Evolutionary conservation across 2,113 vertebrate genomes (phyloP).

Genomic region (Notarius quadriscutis): DNA sequence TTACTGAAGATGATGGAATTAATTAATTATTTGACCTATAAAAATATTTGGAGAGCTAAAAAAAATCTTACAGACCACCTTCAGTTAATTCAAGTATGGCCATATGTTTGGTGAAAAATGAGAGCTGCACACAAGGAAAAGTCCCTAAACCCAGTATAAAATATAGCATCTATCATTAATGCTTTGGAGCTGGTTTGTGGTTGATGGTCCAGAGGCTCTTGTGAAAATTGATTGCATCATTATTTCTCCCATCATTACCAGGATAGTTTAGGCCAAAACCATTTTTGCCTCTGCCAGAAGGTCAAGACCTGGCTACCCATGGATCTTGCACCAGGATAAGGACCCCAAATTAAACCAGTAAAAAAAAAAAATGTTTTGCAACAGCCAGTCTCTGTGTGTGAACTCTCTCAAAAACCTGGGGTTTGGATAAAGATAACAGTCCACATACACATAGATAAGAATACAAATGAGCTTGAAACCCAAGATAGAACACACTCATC

Average conservation of each 20-base stretch:
- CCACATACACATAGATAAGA: neutral
- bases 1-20: neutral
- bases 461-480: neutral
- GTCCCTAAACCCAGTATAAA: neutral
- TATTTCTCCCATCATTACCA: neutral
- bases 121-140: neutral
- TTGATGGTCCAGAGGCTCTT: neutral
- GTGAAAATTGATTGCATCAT: conserved; percentile 10
- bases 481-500: neutral
- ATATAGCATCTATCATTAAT: neutral
- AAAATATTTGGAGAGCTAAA: neutral
- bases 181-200: neutral
- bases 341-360: neutral
- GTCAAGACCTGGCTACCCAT: conserved; percentile 10
- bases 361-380: neutral
- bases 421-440: neutral
- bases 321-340: neutral
- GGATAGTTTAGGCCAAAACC: conserved; percentile 2
- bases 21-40: neutral
- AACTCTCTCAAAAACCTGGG: neutral
- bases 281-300: conserved; percentile 4
- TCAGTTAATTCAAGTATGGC: neutral
- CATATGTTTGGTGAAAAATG: neutral
- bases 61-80: neutral
- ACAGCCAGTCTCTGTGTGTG: neutral